Evolutionary conservation across 1,140 invertebrate species (phyloP).

Genomic region (Caerostris extrusa): DNA sequence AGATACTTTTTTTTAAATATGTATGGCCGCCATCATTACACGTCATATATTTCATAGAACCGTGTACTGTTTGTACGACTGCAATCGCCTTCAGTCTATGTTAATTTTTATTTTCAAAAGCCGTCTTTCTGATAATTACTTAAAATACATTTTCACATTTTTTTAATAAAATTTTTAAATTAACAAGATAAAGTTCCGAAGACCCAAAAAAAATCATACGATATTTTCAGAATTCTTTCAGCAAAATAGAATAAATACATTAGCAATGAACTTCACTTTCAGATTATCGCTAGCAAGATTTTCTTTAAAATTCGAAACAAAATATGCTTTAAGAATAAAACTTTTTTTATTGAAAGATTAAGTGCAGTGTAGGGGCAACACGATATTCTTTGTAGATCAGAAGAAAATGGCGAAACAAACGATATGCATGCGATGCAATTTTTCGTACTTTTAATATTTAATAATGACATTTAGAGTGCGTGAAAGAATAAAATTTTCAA

Average conservation of each 20-base stretch:
- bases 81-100: too few species aligned
- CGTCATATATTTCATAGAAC: too few species aligned
- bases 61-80: too few species aligned
- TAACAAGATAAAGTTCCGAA: too few species aligned
- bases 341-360: not conserved
- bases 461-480: not conserved
- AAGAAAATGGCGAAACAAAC: not conserved
- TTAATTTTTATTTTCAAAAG: too few species aligned
- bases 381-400: not conserved
- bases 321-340: not conserved
- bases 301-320: not conserved
- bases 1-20: too few species aligned
- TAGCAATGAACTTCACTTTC: not conserved
- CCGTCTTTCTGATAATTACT: too few species aligned
- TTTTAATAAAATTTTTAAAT: too few species aligned
- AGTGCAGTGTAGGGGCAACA: too few species aligned
- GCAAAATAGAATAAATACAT: not conserved
- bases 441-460: not conserved
- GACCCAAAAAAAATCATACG: not conserved
- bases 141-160: too few species aligned
- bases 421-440: not conserved
- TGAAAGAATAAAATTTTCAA: not conserved
- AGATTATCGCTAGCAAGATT: not conserved
- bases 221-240: not conserved
- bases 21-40: too few species aligned